A percentile compares a stretch with the other conserved stretches of the same genome.
Evolutionary conservation across 1,140 invertebrate species (phyloP).

Genomic region (Andrena cerasifolii): DNA sequence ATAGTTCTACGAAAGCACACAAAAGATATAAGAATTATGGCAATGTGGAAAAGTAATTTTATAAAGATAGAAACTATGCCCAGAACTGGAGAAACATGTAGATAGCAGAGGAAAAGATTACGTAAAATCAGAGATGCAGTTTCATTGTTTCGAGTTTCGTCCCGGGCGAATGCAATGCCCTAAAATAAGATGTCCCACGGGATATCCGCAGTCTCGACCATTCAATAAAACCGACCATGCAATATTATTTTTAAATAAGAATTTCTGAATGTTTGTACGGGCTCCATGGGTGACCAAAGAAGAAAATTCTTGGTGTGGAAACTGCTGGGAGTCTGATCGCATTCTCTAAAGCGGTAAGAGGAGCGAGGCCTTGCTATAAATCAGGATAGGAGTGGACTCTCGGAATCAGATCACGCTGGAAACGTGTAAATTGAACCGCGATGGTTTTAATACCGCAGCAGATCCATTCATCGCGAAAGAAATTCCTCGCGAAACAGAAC

Average conservation of each 20-base stretch:
- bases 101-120: neutral
- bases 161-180: neutral
- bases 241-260: neutral
- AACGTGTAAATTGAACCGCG: neutral
- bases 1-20: no score
- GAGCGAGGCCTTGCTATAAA: neutral
- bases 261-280: neutral
- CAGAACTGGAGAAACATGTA: neutral
- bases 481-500: no score
- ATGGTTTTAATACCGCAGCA: neutral
- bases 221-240: neutral
- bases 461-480: neutral
- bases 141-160: neutral
- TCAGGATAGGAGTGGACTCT: neutral
- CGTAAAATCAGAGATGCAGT: neutral
- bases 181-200: no score
- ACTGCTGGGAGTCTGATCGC: neutral
- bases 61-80: no score
- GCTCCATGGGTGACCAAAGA: neutral
- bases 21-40: no score
- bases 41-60: neutral
- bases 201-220: no score
- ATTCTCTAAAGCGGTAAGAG: neutral
- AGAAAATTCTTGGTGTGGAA: neutral
- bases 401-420: conserved; percentile 12